Evolutionary conservation across 2,888 invertebrate genomes (phyloP), one percentile per base, ranked within the genome.

Genomic region (Auanema freiburgensis): DNA sequence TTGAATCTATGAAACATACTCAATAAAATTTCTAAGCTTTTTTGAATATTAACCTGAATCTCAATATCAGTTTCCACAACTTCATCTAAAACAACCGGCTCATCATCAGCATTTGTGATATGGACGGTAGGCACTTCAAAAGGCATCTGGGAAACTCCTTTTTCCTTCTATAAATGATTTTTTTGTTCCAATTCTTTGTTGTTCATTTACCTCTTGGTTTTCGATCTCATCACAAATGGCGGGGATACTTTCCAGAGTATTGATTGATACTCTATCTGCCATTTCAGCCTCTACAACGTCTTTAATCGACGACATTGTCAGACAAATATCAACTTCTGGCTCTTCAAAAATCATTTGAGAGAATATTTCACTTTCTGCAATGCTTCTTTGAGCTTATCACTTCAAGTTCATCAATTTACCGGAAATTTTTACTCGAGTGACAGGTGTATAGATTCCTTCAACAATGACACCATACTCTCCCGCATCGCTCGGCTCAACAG

Each of bases 391-490:
- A 21, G 6, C 24, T 23, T 52, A 50, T 18, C 21, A 46, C 5
- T 11, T 8, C 46, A 18, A n/a, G n/a, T n/a, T n/a, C n/a, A n/a
- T n/a, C n/a, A n/a, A n/a, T n/a, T 33, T 24, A 72, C 69, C 71
- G 25, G 76, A 57, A 6, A 78, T 74, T 40, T 64, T 71, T 46
- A 79, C 74, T 46, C 69, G 69, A 3, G 79, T 77, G 23, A 79
- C 79, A 10, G 76, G 66, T 23, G 74, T 71, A 46, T 66, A 72
- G 11, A 66, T 68, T 25, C 71, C 79, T 33, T 72, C 76, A 21
- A 79, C 73, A 6, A 69, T 21, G 10, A 74, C 72, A 2, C 70
- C 70, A 56, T 77, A 79, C 55, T 76, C 73, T 18, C 77, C 79
- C 21, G 69, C 69, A 60, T 79, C 79, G 14, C 56, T 62, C 46